Conservation (phyloP, 92 coral and sea anemone species). For the Epizoanthus rinbou region DNA sequence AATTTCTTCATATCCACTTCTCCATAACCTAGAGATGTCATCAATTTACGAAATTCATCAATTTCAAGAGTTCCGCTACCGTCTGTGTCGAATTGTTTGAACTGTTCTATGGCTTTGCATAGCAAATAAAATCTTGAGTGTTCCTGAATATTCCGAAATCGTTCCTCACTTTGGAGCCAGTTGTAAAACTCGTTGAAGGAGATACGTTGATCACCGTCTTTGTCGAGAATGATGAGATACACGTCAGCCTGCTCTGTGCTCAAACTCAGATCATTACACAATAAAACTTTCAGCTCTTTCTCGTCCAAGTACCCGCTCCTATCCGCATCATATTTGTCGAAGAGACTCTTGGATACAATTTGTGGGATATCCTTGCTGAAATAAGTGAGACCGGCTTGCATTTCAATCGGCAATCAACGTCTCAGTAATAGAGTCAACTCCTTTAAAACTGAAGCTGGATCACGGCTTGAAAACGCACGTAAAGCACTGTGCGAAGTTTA, state of each 20-base stretch:
- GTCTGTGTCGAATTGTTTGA: conserved; percentile 64
- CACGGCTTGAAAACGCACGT: too few relatives aligned
- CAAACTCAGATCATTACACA: conserved; percentile 66
- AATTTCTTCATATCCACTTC: conserved; percentile 43
- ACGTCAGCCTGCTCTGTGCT: conserved; percentile 54
- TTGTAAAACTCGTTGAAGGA: conserved; percentile 70
- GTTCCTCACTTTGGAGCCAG: conserved; percentile 82
- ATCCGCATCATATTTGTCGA: conserved; percentile 64
- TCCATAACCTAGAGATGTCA: conserved; percentile 62
- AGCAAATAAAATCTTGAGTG: conserved; percentile 49
- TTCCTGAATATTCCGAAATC: conserved; percentile 64
- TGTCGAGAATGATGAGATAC: conserved; percentile 65
- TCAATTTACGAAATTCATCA: conserved; percentile 56
- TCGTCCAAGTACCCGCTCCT: conserved; percentile 64
- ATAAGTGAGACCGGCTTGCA: conserved; percentile 78
- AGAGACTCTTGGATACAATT: conserved; percentile 61
- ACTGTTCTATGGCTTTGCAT: conserved; percentile 59
- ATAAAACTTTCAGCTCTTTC: conserved; percentile 52
- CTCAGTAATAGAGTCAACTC: too few relatives aligned
- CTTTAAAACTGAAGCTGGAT: too few relatives aligned
- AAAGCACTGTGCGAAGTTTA: too few relatives aligned
- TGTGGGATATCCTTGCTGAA: conserved; percentile 58
- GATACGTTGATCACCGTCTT: conserved; percentile 69
- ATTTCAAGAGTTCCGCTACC: conserved; percentile 54
- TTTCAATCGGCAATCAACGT: background rate